A percentile compares a stretch with the other conserved stretches of the same genome.
Evolutionary conservation across 1,140 invertebrate species (phyloP).

Genomic region (Caenorhabditis brenneri): DNA sequence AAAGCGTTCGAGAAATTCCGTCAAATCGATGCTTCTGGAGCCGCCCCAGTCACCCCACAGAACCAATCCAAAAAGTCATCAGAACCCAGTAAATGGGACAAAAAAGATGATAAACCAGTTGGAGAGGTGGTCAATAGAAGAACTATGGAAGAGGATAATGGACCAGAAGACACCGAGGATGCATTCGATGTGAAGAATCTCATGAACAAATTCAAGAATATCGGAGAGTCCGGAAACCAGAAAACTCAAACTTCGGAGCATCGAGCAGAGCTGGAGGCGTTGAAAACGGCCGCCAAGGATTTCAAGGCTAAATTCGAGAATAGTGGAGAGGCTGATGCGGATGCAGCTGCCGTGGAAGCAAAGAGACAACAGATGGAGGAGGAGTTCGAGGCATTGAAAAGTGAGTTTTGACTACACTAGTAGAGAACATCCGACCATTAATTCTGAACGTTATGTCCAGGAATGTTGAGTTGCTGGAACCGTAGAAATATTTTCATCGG

Average conservation of each 20-base stretch:
- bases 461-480: too few species aligned
- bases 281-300: conserved; percentile 58
- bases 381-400: conserved; percentile 68
- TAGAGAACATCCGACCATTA: too few species aligned
- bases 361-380: conserved; percentile 66
- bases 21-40: conserved; percentile 64
- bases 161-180: conserved; percentile 60
- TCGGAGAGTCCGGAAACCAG: conserved; percentile 58
- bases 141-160: conserved; percentile 48
- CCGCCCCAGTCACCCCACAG: conserved; percentile 58
- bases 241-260: conserved; percentile 28
- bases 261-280: conserved; percentile 60
- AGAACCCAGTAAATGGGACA: conserved; percentile 65
- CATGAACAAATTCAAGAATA: conserved; percentile 72
- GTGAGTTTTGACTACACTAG: conserved; percentile 52
- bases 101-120: conserved; percentile 57
- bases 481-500: too few species aligned
- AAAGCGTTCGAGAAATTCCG: conserved; percentile 69
- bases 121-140: conserved; percentile 63
- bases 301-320: conserved; percentile 58
- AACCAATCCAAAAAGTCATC: conserved; percentile 47
- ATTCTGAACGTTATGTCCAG: too few species aligned
- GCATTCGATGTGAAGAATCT: conserved; percentile 71
- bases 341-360: conserved; percentile 57
- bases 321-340: conserved; percentile 51